Evolutionary conservation across 1,140 invertebrate species (phyloP).

Genomic region (Littorina saxatilis): DNA sequence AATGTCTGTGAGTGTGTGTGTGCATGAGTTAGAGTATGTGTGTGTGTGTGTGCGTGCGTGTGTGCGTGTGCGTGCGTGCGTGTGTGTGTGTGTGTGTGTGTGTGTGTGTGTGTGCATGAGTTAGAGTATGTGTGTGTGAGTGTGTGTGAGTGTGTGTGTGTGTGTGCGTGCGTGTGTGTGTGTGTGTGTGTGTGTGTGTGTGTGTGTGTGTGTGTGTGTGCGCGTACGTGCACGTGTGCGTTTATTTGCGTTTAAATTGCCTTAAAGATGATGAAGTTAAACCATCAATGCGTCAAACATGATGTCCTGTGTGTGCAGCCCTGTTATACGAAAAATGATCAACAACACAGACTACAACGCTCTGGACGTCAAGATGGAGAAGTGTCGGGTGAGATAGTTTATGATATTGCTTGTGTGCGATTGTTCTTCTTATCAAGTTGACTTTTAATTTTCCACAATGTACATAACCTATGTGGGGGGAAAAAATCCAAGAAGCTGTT

Average conservation of each 20-base stretch:
- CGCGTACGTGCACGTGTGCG: not conserved
- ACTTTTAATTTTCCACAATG: too few relatives aligned
- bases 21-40: too few relatives aligned
- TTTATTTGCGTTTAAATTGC: not conserved
- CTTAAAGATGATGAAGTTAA: too few relatives aligned
- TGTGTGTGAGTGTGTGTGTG: slow-evolving; percentile 18
- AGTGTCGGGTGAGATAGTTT: slow-evolving; percentile 66
- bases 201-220: slow-evolving; percentile 10
- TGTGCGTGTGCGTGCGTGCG: not conserved
- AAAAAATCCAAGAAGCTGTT: too few relatives aligned
- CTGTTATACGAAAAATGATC: slow-evolving; percentile 69
- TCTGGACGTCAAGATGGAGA: slow-evolving; percentile 73
- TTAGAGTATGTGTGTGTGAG: slow-evolving; percentile 18
- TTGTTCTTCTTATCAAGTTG: too few relatives aligned
- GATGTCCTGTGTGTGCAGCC: slow-evolving; percentile 64
- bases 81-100: slow-evolving; percentile 6
- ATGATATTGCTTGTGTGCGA: not conserved
- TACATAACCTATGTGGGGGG: too few relatives aligned
- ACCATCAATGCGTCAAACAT: not conserved
- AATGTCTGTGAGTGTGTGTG: not conserved
- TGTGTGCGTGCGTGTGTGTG: slow-evolving; percentile 5
- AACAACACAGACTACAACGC: slow-evolving; percentile 74
- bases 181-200: slow-evolving; percentile 7
- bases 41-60: too few relatives aligned
- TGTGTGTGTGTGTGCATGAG: slow-evolving; percentile 20